These are phyloP conservation scores for Lepilemur septentrionalis DNA, from an alignment of 2,797 vertebrate species.

Conservation along the genomic window DNA sequence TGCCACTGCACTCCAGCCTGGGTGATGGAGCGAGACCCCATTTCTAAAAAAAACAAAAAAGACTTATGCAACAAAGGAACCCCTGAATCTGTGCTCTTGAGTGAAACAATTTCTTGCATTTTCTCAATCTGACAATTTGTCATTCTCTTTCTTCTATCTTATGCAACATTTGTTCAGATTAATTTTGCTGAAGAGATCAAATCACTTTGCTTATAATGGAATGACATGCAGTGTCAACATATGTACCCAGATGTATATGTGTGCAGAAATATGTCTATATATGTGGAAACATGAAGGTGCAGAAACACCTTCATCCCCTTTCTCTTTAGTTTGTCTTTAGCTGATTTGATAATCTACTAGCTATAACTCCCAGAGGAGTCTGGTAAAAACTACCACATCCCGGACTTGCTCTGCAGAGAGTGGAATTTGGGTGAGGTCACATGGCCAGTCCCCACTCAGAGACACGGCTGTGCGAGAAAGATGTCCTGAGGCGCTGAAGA, in stretches of 20 bases:
- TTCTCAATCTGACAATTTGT: neutral
- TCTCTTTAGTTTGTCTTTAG: neutral
- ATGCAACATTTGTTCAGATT: neutral
- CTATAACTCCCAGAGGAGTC: neutral
- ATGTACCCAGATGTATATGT: neutral
- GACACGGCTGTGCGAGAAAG: no score
- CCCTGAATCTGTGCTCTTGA: neutral
- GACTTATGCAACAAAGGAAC: neutral
- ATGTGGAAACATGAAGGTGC: neutral
- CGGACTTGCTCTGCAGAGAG: neutral
- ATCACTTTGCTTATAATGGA: neutral
- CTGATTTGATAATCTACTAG: neutral
- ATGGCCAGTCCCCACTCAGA: accelerated
- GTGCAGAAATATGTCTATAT: neutral
- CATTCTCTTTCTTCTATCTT: neutral
- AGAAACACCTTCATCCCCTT: neutral
- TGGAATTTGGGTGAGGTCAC: neutral
- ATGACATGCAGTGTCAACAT: neutral
- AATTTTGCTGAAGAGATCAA: slow-evolving; percentile 9
- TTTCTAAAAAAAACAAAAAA: neutral
- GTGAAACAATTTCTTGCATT: neutral
- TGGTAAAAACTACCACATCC: neutral
- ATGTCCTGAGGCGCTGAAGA: accelerated
- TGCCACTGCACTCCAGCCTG: neutral
- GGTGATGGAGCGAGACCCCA: neutral